Evolutionary conservation across 2,113 vertebrate species (phyloP), one percentile per base, ranked within the genome.

Genomic region (Hippopotamus amphibius): DNA sequence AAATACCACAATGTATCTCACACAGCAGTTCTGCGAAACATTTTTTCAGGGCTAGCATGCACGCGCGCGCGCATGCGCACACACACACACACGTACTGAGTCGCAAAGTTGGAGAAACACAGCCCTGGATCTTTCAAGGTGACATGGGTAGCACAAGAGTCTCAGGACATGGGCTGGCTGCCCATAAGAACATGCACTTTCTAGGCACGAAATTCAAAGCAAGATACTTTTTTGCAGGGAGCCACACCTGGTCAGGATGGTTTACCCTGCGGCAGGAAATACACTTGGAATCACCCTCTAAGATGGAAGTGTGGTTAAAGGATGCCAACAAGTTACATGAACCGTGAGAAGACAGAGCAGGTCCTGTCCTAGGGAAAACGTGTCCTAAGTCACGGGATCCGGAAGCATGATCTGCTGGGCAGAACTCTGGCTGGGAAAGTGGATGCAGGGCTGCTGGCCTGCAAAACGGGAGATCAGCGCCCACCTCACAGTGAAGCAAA

Each of bases 161-260:
- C 76, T 88, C 37, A 6, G 81, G 41, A 77, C 28, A 14, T 4
- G 6, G 71, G 46, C 4, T 84, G 59, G 68, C 53, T 24, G 48
- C 59, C 79, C 92, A n/a, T 57, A 48, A 61, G 89, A 96, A 76
- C 11, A 57, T 9, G 37, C 4, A 65, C 68, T 93, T 87, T 81
- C 69, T 48, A 76, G 96, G 85, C 91, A 89, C 37, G 48, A 85
- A 86, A 88, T 48, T 81, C 41, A 53, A 83, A 95, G 74, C 74
- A 17, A n/a, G 57, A 30, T 63, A 43, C 82, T 76, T 86, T 86
- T 90, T 93, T 72, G 46, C 88, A 93, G 46, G 65, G 55, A 48
- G 46, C 82, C 69, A 68, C 68, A 96, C 84, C 97, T 97, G 96
- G 63, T 77, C 21, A 57, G 48, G 74, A 85, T 95, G 87, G 30